Percentiles rank a stretch among this genome's conserved stretches.
Conservation (phyloP, 2,113 vertebrate genomes). For the Chionomys nivalis region DNA sequence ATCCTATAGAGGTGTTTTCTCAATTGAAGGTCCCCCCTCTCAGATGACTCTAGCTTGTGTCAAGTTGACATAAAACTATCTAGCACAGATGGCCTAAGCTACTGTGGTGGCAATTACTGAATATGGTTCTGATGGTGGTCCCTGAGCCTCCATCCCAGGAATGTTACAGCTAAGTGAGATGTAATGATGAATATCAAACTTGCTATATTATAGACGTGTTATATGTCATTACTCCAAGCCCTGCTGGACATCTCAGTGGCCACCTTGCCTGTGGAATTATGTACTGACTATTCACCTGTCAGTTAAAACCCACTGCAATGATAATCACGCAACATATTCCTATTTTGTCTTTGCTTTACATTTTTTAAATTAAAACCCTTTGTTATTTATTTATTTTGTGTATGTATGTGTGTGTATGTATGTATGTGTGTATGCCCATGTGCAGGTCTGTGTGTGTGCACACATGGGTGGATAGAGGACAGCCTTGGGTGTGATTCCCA, state of each 20-base stretch:
- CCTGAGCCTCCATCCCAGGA: background rate
- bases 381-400: background rate
- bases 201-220: background rate
- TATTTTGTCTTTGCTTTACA: background rate
- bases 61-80: background rate
- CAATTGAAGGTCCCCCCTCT: background rate
- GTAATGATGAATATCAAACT: slow-evolving; percentile 7
- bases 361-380: background rate
- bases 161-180: background rate
- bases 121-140: background rate
- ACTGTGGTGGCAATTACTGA: background rate
- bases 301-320: background rate
- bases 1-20: background rate
- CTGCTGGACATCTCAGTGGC: background rate
- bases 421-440: background rate
- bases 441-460: background rate
- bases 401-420: background rate
- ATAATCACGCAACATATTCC: background rate
- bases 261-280: background rate
- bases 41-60: background rate
- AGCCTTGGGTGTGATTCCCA: background rate
- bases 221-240: background rate
- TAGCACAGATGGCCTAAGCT: background rate
- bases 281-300: background rate
- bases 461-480: background rate